Evolutionary conservation across 1,140 invertebrate genomes (phyloP).

Genomic region (Drosophila willistoni): DNA sequence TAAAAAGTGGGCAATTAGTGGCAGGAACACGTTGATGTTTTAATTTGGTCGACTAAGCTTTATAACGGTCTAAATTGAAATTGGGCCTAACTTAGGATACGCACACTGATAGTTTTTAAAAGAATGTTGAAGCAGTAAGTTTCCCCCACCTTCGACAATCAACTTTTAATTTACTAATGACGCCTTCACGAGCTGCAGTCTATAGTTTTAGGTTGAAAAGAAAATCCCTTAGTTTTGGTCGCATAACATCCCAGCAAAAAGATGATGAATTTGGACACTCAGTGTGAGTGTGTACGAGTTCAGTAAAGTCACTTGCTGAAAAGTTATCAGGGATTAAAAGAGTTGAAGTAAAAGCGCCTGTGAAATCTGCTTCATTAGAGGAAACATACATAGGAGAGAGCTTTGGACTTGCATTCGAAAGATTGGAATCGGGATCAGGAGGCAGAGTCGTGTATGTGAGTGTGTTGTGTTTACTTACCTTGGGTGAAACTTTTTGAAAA

Average conservation of each 20-base stretch:
- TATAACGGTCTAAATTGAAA: too few relatives aligned
- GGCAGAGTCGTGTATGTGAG: conserved; percentile 17
- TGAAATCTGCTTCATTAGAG: conserved; percentile 68
- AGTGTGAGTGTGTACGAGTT: conserved; percentile 51
- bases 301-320: conserved; percentile 77
- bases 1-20: too few relatives aligned
- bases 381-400: conserved; percentile 9
- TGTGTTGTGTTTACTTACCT: conserved; percentile 71
- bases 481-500: conserved; percentile 78
- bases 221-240: conserved; percentile 33
- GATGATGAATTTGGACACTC: conserved; percentile 77
- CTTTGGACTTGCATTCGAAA: conserved; percentile 31
- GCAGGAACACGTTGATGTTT: too few relatives aligned
- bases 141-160: background rate
- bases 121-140: background rate
- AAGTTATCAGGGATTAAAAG: conserved; percentile 78
- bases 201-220: background rate
- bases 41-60: too few relatives aligned
- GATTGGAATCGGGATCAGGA: background rate
- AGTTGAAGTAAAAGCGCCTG: conserved; percentile 60
- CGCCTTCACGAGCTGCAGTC: background rate
- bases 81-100: too few relatives aligned
- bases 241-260: conserved; percentile 33
- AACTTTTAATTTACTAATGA: conserved; percentile 39
- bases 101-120: too few relatives aligned